Base-by-base conservation (phyloP, 2,113 vertebrate species). In the Pachycephala philippinensis region DNA sequence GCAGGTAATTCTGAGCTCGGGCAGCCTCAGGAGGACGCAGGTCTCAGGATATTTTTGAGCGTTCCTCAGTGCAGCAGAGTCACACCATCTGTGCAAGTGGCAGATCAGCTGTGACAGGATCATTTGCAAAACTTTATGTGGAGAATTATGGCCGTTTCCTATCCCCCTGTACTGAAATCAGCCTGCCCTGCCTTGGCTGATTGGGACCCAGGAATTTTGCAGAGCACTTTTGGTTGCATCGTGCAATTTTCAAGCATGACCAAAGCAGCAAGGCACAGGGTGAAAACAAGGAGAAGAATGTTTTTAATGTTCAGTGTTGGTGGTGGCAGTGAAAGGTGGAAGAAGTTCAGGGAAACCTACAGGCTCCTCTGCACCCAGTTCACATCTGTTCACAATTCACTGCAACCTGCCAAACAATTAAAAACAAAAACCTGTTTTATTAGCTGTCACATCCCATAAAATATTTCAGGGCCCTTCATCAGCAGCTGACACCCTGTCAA, bases 371-470 rank as follows among this genome's bases (percentile, higher is more conserved):
- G 76, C 81, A 75, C 28, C 45, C 80, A 39, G 84, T 79, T 94
- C 93, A 95, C 82, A 96, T 96, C 84, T 97, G 96, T 79, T 97
- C 92, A 70, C 93, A 72, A 95, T 94, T 96, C 89, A 47, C 77
- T 92, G 86, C 95, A 95, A 94, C 92, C 84, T 90, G 95, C 89
- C 94, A 93, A 95, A 96, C 89, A 94, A 95, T 95, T 96, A 96
- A 96, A 96, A 96, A 87, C 87, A 96, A 77, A 92, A 95, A 96
- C 90, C 93, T 97, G 94, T 95, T 97, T 97, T 96, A 96, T 95
- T 94, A 95, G 90, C 89, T 97, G 95, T 92, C 93, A 97, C 76
- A 71, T 96, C 93, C 90, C 90, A 66, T 96, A 95, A 97, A 96
- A 95, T 85, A 95, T 92, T 90, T 61, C 92, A 90, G 90, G 74